Conservation (phyloP, 2,797 vertebrate species). For the Corythornis leucogaster region DNA sequence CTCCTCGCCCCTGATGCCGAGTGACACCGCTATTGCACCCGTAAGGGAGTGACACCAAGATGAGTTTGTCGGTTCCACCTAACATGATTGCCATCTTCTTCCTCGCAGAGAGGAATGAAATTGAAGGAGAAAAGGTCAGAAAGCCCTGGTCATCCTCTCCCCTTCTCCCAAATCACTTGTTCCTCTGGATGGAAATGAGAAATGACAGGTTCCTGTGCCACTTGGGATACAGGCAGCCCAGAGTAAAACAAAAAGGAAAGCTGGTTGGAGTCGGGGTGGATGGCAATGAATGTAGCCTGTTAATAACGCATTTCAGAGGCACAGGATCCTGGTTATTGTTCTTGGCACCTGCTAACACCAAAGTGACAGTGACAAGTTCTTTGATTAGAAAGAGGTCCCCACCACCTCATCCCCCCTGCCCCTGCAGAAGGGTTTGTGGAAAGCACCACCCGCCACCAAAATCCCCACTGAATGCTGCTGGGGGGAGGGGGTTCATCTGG, state of each 20-base stretch:
- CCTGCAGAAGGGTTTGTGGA: not conserved
- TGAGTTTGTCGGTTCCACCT: constrained; percentile 85
- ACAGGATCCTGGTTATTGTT: not conserved
- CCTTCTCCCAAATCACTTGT: constrained; percentile 80
- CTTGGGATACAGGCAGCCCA: constrained; percentile 18
- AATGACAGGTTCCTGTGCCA: constrained; percentile 74
- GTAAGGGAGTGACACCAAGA: constrained; percentile 74
- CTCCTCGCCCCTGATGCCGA: constrained; percentile 70
- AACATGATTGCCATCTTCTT: constrained; percentile 82
- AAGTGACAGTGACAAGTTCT: constrained; percentile 52
- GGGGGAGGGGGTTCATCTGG: not conserved
- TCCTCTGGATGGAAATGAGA: constrained; percentile 81
- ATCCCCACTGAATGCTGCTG: not conserved
- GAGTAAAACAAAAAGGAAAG: not conserved
- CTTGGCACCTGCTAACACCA: constrained; percentile 14
- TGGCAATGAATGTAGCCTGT: not conserved
- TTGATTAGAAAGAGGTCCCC: constrained; percentile 17
- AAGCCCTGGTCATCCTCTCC: constrained; percentile 84
- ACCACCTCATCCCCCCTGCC: not conserved
- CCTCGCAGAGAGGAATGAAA: constrained; percentile 78
- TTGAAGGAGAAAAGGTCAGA: constrained; percentile 90
- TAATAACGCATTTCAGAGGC: not conserved
- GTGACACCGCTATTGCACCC: constrained; percentile 81
- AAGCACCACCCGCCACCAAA: not conserved
- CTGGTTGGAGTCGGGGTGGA: not conserved